phyloP scores from a whole-genome alignment of 2,888 invertebrate species.

The Spatulosminthurus flaviceps region DNA sequence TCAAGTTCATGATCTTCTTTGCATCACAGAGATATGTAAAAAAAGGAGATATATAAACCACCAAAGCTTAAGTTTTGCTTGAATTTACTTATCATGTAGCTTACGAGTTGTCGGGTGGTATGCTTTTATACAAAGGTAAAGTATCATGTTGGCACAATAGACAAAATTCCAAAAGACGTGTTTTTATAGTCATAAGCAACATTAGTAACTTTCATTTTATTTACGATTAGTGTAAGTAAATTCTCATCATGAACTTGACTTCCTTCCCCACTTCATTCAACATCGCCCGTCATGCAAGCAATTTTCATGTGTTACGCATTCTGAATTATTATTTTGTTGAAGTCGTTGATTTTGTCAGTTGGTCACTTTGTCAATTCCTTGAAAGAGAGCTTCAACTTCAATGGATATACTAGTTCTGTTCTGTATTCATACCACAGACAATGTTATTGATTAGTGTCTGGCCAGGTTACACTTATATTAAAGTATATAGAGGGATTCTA shows the following conservation, averaged over 20 bases:
- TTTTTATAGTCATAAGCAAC: constrained; percentile 20
- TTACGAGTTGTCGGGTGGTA: background rate
- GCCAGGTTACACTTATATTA: no score
- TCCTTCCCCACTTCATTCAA: constrained; percentile 38
- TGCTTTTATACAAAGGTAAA: background rate
- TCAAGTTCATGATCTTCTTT: constrained; percentile 18
- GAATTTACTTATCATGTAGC: background rate
- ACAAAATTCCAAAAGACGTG: constrained; percentile 9
- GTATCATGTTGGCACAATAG: constrained; percentile 25
- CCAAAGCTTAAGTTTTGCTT: constrained; percentile 10
- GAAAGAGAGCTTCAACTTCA: no score
- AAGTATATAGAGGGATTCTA: no score
- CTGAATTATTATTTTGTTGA: constrained; percentile 22
- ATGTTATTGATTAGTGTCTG: no score
- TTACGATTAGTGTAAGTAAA: constrained; percentile 22
- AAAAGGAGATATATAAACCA: constrained; percentile 9
- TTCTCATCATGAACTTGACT: constrained; percentile 41
- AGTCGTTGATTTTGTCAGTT: constrained; percentile 5
- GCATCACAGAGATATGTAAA: background rate
- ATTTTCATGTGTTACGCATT: constrained; percentile 30
- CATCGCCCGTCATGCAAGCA: constrained; percentile 31
- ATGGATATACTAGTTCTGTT: no score
- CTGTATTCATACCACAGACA: no score
- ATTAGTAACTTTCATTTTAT: constrained; percentile 46
- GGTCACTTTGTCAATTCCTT: constrained; percentile 22